Evolutionary conservation across 2,888 invertebrate genomes (phyloP), one percentile per base, ranked within the genome.

Genomic region (Agonum fuliginosum): DNA sequence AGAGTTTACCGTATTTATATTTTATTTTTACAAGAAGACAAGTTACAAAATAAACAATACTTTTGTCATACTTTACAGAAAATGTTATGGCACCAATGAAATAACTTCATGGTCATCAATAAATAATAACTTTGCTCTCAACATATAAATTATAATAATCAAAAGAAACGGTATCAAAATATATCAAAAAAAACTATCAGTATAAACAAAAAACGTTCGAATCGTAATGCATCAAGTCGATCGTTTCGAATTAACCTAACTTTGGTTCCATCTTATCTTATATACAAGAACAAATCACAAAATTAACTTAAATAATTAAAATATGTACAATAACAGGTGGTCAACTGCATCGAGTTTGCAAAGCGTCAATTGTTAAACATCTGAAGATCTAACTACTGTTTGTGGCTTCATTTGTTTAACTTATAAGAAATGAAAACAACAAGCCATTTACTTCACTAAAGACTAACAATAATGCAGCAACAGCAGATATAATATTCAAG

Each of bases 261-360:
- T 75, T 75, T 75, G 75, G 75, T 75, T 75, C 75, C 67, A 75
- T 67, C 48, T 75, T 75, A 58, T 34, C 37, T 58, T 73, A 75
- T 75, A 67, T 75, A 75, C 75, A 75, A 54, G 51, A 75, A 75
- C 58, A 75, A 75, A 75, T 75, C 75, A 75, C 75, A 75, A 67
- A 58, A 43, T 30, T 75, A 67, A 75, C 67, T 74, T 62, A 70
- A 67, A 34, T 70, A 71, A 71, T 24, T 73, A 73, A 73, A 73
- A 51, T 75, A 75, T 75, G 65, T 75, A 75, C 75, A 75, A 67
- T 51, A 67, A 75, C 65, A 62, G 62, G 48, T 67, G 51, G 65
- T 75, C 75, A 75, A 75, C 51, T 67, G 75, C 43, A 34, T 75
- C 65, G 75, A 75, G 65, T 65, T 65, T 14, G 65, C 27, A 48